A percentile compares a stretch with the other conserved stretches of the same genome.
Evolutionary conservation across 2,113 vertebrate species (phyloP).

Genomic region (Sialia sialis): DNA sequence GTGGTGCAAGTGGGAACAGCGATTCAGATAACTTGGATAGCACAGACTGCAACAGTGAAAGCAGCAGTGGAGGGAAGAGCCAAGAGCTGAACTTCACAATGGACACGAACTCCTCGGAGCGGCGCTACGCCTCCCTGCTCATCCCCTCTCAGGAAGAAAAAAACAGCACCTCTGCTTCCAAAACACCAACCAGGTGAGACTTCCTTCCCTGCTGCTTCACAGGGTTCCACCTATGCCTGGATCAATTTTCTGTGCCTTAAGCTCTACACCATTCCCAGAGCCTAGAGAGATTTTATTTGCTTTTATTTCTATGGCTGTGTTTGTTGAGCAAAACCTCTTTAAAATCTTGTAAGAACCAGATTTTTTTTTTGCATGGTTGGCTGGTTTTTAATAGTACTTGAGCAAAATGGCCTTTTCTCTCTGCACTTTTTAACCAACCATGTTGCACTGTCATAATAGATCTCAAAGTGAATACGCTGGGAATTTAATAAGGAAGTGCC

Average conservation of each 20-base stretch:
- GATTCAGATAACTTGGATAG: constrained; percentile 96
- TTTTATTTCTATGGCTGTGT: not conserved
- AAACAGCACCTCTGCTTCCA: constrained; percentile 81
- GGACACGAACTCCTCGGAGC: constrained; percentile 80
- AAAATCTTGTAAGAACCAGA: not conserved
- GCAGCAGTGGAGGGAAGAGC: constrained; percentile 93
- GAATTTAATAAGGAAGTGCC: not conserved
- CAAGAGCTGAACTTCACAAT: constrained; percentile 90
- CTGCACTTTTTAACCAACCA: rapidly evolving
- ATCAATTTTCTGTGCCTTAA: not conserved
- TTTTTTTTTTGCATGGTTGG: not conserved
- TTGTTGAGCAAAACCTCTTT: not conserved
- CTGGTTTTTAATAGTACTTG: not conserved
- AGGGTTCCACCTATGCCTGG: not conserved
- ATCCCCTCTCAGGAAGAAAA: constrained; percentile 83
- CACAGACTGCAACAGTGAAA: constrained; percentile 95
- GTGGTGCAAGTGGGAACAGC: constrained; percentile 85
- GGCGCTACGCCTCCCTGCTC: constrained; percentile 80
- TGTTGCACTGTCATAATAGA: not conserved
- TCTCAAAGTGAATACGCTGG: not conserved
- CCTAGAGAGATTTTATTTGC: too few relatives aligned
- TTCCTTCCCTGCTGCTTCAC: not conserved
- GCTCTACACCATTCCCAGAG: not conserved
- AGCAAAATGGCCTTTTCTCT: not conserved
- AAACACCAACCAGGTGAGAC: constrained; percentile 80